Evolutionary conservation across 2,797 vertebrate species (phyloP).

Genomic region (Pterois miles): DNA sequence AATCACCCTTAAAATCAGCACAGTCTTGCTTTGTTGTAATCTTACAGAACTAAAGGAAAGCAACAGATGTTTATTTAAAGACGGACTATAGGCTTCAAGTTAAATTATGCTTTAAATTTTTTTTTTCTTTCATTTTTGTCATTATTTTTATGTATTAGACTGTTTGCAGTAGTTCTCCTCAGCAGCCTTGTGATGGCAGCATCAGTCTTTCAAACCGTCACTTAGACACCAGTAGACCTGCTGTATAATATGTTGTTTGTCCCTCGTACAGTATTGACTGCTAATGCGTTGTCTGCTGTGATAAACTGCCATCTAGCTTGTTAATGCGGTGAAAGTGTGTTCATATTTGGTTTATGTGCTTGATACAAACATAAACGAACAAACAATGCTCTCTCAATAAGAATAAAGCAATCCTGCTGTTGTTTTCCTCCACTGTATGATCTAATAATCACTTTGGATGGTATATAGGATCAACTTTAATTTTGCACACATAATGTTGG

Average conservation of each 20-base stretch:
- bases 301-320: background rate
- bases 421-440: background rate
- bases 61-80: background rate
- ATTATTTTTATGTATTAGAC: background rate
- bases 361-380: background rate
- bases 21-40: background rate
- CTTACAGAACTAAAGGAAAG: background rate
- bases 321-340: background rate
- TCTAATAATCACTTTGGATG: background rate
- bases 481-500: background rate
- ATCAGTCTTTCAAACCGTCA: constrained; percentile 38
- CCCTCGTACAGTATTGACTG: background rate
- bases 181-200: constrained; percentile 66
- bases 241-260: background rate
- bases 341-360: background rate
- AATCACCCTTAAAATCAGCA: background rate
- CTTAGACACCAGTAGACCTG: background rate
- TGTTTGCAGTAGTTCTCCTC: constrained; percentile 10
- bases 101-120: background rate
- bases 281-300: constrained; percentile 3
- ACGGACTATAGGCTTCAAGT: background rate
- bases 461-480: background rate
- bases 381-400: constrained; percentile 9
- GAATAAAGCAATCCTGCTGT: background rate
- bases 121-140: too few relatives aligned